Evolutionary conservation across 2,113 vertebrate species (phyloP).

Genomic region (Asarcornis scutulata): DNA sequence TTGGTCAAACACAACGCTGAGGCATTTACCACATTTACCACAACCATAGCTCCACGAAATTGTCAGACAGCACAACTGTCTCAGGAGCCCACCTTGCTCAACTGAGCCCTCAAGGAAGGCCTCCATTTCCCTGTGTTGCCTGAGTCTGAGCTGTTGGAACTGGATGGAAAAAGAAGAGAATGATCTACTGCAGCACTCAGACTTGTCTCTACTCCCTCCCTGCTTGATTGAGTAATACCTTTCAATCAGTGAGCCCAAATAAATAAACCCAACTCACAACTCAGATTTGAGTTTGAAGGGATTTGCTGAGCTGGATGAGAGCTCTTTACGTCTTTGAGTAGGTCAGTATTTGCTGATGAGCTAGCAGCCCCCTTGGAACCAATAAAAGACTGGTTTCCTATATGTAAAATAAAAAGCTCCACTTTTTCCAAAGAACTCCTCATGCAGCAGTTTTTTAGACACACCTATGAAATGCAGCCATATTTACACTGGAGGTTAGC

Average conservation of each 20-base stretch:
- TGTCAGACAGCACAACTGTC: background rate
- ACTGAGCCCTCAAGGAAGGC: background rate
- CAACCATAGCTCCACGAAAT: fast-evolving
- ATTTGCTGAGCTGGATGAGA: background rate
- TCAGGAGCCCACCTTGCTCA: background rate
- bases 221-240: background rate
- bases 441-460: background rate
- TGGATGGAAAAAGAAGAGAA: background rate
- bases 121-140: background rate
- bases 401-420: background rate
- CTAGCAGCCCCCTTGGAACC: background rate
- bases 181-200: background rate
- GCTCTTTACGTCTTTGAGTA: background rate
- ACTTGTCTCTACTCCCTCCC: background rate
- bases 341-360: background rate
- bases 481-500: background rate
- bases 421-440: background rate
- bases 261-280: background rate
- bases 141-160: background rate
- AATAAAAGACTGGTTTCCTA: background rate
- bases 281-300: background rate
- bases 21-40: background rate
- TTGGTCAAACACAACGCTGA: background rate
- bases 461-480: background rate
- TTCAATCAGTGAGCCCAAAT: background rate